Base-by-base conservation (phyloP, 2,797 vertebrate genomes). In the Pseudochaenichthys georgianus region DNA sequence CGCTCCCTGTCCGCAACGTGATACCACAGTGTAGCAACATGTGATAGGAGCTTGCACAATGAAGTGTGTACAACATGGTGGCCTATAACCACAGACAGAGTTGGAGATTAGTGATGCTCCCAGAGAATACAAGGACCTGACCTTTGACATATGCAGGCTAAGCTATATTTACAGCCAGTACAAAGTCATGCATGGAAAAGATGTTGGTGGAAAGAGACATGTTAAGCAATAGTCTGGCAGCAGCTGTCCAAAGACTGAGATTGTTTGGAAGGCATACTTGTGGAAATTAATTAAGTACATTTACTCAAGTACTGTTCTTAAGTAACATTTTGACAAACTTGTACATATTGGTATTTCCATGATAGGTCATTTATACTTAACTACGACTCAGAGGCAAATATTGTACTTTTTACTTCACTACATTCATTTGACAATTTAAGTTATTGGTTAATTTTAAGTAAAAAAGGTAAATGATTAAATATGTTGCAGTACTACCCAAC, bases 181-280 rank as follows among this genome's bases (percentile, higher is more conserved):
- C 19, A 70, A 76, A 50, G 41, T 69, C 61, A 48, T 73, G 59
- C 47, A 46, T 28, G 21, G 63, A 70, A 75, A 81, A 69, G 3
- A 77, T 81, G 50, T 57, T 65, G 45, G 31, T 64, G 41, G 69
- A 75, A 68, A 9, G 59, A 57, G 23, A 70, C 50, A 69, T 17
- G 69, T 89, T 57, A 64, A 54, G 76, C 51, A 83, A 76, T 65
- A 68, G 34, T 2, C 15, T 42, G 58, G 19, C 65, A 73, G 38
- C 60, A 75, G 43, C 55, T 61, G 58, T 70, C 17, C 16, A 64
- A 57, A 31, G 48, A 43, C 57, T 54, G 28, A 63, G 55, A 57
- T 42, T 23, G 34, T 50, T 41, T 54, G 1, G n/a, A 48, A 48
- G 58, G 45, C 17, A 51, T 28, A 58, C 34, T 38, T 38, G 34